phyloP scores from a whole-genome alignment of 2,797 vertebrate species.

The Takifugu rubripes region DNA sequence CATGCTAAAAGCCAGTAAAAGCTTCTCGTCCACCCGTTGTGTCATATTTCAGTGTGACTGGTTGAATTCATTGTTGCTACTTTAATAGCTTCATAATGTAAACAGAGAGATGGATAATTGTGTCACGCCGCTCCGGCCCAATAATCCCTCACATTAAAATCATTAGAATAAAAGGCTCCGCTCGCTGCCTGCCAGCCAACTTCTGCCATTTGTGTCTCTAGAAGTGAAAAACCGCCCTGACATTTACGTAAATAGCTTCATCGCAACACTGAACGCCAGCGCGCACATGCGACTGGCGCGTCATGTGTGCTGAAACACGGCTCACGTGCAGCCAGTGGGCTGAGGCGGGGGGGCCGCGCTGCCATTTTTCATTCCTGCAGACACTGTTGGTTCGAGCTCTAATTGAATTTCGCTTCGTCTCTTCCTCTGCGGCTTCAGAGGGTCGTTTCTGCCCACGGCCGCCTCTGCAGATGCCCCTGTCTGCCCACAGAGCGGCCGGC shows the following conservation, averaged over 20 bases:
- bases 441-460: slow-evolving; percentile 21
- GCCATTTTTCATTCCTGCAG: no score
- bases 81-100: neutral
- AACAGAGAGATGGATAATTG: slow-evolving; percentile 9
- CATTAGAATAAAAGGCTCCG: slow-evolving; percentile 3
- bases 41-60: neutral
- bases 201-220: slow-evolving; percentile 38
- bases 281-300: neutral
- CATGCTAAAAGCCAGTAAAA: neutral
- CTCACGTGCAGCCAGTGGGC: no score
- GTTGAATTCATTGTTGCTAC: no score
- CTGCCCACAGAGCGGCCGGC: slow-evolving; percentile 35
- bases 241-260: slow-evolving; percentile 39
- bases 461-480: slow-evolving; percentile 23
- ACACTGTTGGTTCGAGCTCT: slow-evolving; percentile 3
- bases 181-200: neutral
- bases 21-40: neutral
- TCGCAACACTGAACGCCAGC: slow-evolving; percentile 15
- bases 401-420: slow-evolving; percentile 33
- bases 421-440: slow-evolving; percentile 13
- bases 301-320: no score
- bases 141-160: slow-evolving; percentile 19
- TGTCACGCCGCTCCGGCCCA: neutral
- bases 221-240: slow-evolving; percentile 40
- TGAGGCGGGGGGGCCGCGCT: no score